Percentiles rank a stretch among this genome's conserved stretches.
Conservation (phyloP, 2,113 vertebrate genomes). For the Corythoichthys haematopterus region DNA sequence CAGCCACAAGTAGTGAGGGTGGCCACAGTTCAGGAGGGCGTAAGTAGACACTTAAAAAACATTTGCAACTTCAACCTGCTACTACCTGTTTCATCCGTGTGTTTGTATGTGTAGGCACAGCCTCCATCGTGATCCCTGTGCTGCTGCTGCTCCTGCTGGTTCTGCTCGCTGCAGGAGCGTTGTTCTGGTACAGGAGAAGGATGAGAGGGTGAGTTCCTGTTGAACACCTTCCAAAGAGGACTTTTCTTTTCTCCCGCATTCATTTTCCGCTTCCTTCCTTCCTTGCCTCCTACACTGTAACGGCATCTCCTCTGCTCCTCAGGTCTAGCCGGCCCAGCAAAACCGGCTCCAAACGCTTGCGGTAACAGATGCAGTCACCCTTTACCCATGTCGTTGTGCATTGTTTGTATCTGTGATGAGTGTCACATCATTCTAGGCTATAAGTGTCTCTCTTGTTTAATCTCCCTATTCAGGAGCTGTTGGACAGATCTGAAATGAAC, state of each 20-base stretch:
- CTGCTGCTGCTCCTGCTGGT: slow-evolving; percentile 78
- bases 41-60: slow-evolving; percentile 28
- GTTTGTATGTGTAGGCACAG: slow-evolving; percentile 71
- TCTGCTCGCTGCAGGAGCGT: slow-evolving; percentile 72
- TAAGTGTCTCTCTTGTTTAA: slow-evolving; percentile 18
- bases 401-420: slow-evolving; percentile 53
- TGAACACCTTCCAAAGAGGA: background rate
- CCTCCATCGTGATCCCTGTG: slow-evolving; percentile 83
- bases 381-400: slow-evolving; percentile 48
- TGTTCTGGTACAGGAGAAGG: slow-evolving; percentile 87
- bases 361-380: slow-evolving; percentile 66
- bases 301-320: slow-evolving; percentile 65
- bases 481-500: slow-evolving; percentile 56
- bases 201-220: slow-evolving; percentile 83
- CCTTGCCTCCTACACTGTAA: slow-evolving; percentile 50
- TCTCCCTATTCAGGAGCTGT: slow-evolving; percentile 19
- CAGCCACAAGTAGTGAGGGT: slow-evolving; percentile 6
- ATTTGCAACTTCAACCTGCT: background rate
- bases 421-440: slow-evolving; percentile 38
- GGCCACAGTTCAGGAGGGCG: slow-evolving; percentile 36
- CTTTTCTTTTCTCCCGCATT: background rate
- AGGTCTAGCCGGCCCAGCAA: slow-evolving; percentile 73
- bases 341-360: slow-evolving; percentile 68
- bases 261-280: slow-evolving; percentile 8
- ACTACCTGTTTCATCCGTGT: background rate